Evolutionary conservation across 2,113 vertebrate genomes (phyloP), one percentile per base, ranked within the genome.

Genomic region (Dolichotis patagonum): DNA sequence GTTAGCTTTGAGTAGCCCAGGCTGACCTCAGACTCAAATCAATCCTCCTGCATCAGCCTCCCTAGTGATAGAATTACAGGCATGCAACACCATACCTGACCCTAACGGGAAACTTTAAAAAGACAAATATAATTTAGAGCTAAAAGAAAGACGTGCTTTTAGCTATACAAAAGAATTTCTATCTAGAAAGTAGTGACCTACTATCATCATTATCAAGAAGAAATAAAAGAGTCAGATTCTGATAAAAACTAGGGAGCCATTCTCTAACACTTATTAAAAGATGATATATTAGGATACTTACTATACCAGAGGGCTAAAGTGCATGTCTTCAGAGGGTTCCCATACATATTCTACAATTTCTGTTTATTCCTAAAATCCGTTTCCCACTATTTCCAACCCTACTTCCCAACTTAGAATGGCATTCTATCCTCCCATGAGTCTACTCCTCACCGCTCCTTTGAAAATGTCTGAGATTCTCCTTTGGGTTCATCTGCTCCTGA

Each of bases 371-470:
- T 95, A 49, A 96, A 78, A 94, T 90, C 82, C 78, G 86, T 96
- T 96, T 88, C 85, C 95, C 92, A 95, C 56, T 96, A 67, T 43
- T 75, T 81, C 97, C 97, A 94, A 81, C 92, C 92, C 83, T 96
- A 82, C 32, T 97, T 95, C 94, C 94, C 94, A 86, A 77, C 19
- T 91, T n/a, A 78, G 75, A 92, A 86, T 41, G 32, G 78, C 89
- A 85, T 71, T 91, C 96, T 97, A 0, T 96, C 90, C 91, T 95
- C 96, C 91, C 94, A 84, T 38, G 58, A 88, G 93, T 85, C 96
- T 97, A 95, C 93, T 98, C 93, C 98, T 98, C 97, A 97, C 97
- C 90, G 62, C 91, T 98, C 96, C 96, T 98, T 96, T 97, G 97
- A 94, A 95, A 95, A 97, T 94, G 92, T 96, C 82, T 97, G 96